phyloP scores from a whole-genome alignment of 2,888 invertebrate species.

The Caenorhabditis uteleia region DNA sequence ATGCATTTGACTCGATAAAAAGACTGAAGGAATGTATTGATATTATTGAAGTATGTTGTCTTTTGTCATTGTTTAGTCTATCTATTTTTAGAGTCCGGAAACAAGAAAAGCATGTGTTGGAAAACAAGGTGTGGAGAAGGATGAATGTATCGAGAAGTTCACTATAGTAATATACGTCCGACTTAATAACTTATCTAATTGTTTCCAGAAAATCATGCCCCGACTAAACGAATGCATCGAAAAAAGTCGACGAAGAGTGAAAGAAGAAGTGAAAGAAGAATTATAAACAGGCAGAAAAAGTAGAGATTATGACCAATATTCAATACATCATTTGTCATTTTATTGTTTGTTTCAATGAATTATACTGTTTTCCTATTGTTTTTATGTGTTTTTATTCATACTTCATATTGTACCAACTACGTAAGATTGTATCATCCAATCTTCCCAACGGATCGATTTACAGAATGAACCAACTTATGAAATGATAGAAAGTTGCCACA shows the following conservation, averaged over 20 bases:
- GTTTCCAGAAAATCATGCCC: slow-evolving; percentile 36
- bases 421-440: too few species aligned
- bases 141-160: slow-evolving; percentile 23
- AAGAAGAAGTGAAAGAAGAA: slow-evolving; percentile 7
- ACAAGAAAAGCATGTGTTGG: slow-evolving; percentile 13
- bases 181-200: not conserved
- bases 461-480: slow-evolving; percentile 26
- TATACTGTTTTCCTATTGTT: too few species aligned
- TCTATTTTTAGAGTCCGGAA: slow-evolving; percentile 11
- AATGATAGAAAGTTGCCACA: slow-evolving; percentile 25
- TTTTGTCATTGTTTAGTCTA: not conserved
- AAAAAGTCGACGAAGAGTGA: slow-evolving; percentile 5
- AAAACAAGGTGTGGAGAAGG: slow-evolving; percentile 10
- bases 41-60: slow-evolving; percentile 13
- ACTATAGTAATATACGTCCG: slow-evolving; percentile 7
- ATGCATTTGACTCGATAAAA: slow-evolving; percentile 13
- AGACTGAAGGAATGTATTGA: slow-evolving; percentile 22
- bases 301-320: too few species aligned
- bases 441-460: too few species aligned
- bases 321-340: too few species aligned
- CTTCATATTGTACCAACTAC: too few species aligned
- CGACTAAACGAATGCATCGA: slow-evolving; percentile 24
- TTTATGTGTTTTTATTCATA: too few species aligned
- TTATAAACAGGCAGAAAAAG: too few species aligned
- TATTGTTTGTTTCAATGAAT: too few species aligned